Evolutionary conservation across 2,797 vertebrate species (phyloP), one percentile per base, ranked within the genome.

Genomic region (Gymnoscopelus braueri): DNA sequence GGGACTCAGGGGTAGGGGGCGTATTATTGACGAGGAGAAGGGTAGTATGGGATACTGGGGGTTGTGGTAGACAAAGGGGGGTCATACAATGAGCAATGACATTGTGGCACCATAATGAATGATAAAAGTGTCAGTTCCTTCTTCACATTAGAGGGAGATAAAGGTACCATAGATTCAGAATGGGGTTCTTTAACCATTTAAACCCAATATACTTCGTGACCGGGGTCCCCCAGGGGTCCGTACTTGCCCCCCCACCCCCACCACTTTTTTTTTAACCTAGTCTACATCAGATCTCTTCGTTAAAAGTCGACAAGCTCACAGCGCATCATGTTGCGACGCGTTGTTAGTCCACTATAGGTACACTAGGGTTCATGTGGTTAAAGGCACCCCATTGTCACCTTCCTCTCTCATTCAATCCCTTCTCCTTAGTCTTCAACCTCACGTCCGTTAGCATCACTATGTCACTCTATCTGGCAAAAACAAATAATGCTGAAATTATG

Each of bases 81-180:
- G 35, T 63, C 8, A 44, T 72, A 68, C 29, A 69, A 74, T 51
- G 51, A 62, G 57, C 53, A 65, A 79, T 74, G 78, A 66, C 70
- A 67, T 66, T 64, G 76, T 85, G 82, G 82, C 54, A 73, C 78
- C 69, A 73, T 75, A 70, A 82, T 79, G 75, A 70, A 79, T 24
- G 53, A 74, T 68, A 69, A 75, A 75, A 73, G 53, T 44, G 53
- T 68, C 6, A 67, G 74, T 77, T 76, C 57, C 60, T 71, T 81
- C 71, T 74, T 65, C 75, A 55, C 62, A 7, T 66, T 19, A 32
- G 29, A 57, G 29, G 7, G 26, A 11, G 47, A 51, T 15, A 15
- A 32, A 10, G 23, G 52, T 44, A 8, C 7, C 39, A 44, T 9
- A 44, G 39, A 44, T 44, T 44, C 7, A 9, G 8, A 44, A 44